Evolutionary conservation across 2,113 vertebrate species (phyloP).

Genomic region (Hemicordylus capensis): DNA sequence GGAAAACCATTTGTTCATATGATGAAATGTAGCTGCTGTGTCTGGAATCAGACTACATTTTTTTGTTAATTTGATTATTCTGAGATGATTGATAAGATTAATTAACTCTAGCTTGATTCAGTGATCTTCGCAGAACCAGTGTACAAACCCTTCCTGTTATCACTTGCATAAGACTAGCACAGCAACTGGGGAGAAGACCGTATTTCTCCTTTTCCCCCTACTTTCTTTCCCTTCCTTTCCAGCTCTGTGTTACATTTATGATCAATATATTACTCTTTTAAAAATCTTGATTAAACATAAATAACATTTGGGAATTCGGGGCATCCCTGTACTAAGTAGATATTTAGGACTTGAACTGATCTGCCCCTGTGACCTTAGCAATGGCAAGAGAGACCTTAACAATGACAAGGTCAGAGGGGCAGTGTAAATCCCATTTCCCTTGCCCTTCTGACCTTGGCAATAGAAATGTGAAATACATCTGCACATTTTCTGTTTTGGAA

Average conservation of each 20-base stretch:
- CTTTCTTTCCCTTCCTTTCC: conserved; percentile 5
- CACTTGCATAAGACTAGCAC: conserved; percentile 69
- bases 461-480: no score
- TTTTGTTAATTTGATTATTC: conserved; percentile 76
- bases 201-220: conserved; percentile 43
- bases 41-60: conserved; percentile 71
- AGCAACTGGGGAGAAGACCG: conserved; percentile 63
- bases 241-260: conserved; percentile 56
- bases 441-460: no score
- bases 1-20: conserved; percentile 73
- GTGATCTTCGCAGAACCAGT: conserved; percentile 67
- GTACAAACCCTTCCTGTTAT: conserved; percentile 64
- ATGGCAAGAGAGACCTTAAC: no score
- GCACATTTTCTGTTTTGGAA: no score
- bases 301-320: conserved; percentile 45
- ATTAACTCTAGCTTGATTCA: conserved; percentile 75
- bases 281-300: conserved; percentile 43
- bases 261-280: conserved; percentile 61
- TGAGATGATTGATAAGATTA: conserved; percentile 77
- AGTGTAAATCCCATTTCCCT: no score
- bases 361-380: no score
- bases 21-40: conserved; percentile 71
- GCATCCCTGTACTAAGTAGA: no score
- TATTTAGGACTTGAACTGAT: no score
- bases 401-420: no score